Conservation (phyloP, 2,888 invertebrate species). For the Fragum sueziense region DNA sequence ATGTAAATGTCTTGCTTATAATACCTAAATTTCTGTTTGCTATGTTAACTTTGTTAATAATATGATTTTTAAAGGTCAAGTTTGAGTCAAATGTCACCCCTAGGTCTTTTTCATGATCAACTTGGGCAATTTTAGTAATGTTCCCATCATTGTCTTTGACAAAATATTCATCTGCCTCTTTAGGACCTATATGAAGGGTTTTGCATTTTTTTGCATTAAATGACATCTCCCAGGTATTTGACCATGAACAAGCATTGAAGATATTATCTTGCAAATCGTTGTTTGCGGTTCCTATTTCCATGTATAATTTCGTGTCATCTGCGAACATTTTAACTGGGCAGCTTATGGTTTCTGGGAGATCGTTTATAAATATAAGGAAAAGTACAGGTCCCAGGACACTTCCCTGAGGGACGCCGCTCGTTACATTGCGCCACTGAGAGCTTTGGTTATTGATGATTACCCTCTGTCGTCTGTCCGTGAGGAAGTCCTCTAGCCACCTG, state of each 20-base stretch:
- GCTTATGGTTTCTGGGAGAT: not conserved
- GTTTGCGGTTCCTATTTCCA: not conserved
- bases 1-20: not conserved
- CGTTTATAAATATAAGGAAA: not conserved
- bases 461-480: no score
- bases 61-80: not conserved
- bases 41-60: not conserved
- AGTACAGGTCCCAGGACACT: slow-evolving; percentile 4
- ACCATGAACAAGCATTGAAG: not conserved
- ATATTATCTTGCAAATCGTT: not conserved
- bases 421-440: not conserved
- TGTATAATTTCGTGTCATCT: not conserved
- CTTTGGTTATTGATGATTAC: not conserved
- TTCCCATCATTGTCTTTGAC: not conserved
- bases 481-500: no score
- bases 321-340: not conserved
- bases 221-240: not conserved
- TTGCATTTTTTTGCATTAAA: slow-evolving; percentile 2
- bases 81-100: not conserved
- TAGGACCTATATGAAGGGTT: not conserved
- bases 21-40: not conserved
- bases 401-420: not conserved
- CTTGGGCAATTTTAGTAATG: not conserved
- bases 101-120: not conserved
- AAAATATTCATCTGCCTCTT: not conserved